Conservation (phyloP, 1,140 invertebrate species). For the Armadillidium nasatum region DNA sequence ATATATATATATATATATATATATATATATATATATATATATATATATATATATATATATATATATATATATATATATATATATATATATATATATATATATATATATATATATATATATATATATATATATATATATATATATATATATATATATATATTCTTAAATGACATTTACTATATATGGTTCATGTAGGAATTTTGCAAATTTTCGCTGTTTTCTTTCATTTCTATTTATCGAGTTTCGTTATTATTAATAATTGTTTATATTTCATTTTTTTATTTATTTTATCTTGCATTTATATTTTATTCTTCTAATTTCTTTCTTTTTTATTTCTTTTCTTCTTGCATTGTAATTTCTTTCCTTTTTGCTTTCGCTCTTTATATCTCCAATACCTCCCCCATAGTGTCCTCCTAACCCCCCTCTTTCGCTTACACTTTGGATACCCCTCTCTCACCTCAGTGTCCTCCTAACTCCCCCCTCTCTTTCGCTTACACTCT, state of each 20-base stretch:
- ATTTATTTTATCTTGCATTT: background rate
- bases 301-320: no score
- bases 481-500: background rate
- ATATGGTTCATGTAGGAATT: background rate
- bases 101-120: no score
- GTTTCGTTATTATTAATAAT: background rate
- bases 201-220: background rate
- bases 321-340: background rate
- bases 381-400: background rate
- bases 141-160: no score
- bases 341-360: background rate
- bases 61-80: no score
- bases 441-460: background rate
- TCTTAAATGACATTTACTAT: no score
- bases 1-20: no score
- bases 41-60: no score
- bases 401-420: background rate
- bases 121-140: no score
- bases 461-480: background rate
- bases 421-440: background rate
- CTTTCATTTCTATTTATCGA: no score
- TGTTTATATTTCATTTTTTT: background rate
- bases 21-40: no score
- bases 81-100: no score
- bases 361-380: background rate